These are phyloP conservation scores for Erinaceus europaeus DNA, from an alignment of 2,113 vertebrate species.

Conservation along the genomic window DNA sequence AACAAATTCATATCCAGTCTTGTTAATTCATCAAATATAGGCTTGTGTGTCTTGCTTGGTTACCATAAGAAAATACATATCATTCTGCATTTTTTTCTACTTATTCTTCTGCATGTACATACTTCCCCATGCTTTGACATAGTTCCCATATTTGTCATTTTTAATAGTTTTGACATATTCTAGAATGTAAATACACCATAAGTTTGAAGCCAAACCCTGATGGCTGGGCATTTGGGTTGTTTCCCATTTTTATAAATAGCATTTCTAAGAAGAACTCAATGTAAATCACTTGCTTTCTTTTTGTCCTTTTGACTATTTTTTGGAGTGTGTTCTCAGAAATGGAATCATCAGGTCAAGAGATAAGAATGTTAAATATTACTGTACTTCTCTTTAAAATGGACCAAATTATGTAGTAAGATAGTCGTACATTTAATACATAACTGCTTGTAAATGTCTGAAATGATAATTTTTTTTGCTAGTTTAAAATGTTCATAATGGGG, in stretches of 20 bases:
- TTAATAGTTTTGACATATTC: constrained; percentile 12
- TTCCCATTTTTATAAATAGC: constrained; percentile 67
- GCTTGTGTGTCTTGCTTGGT: background rate
- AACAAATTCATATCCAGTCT: background rate
- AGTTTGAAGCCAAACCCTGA: constrained; percentile 28
- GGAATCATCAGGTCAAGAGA: constrained; percentile 43
- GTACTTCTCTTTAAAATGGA: constrained; percentile 12
- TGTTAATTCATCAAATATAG: background rate
- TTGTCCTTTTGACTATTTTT: constrained; percentile 21
- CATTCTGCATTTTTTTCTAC: background rate
- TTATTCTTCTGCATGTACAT: background rate
- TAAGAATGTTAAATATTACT: constrained; percentile 38
- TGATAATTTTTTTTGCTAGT: constrained; percentile 23
- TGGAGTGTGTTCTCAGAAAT: constrained; percentile 41
- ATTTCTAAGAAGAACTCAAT: constrained; percentile 56
- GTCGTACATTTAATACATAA: background rate
- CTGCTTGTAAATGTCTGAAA: constrained; percentile 33
- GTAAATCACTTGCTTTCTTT: constrained; percentile 52
- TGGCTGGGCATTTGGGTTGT: constrained; percentile 34
- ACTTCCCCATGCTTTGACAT: background rate
- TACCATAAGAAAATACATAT: background rate
- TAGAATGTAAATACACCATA: constrained; percentile 37
- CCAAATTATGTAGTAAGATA: background rate
- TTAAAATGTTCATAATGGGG: background rate
- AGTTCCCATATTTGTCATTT: constrained; percentile 29